Evolutionary conservation across 2,113 vertebrate species (phyloP).

Genomic region (Grallaria varia): DNA sequence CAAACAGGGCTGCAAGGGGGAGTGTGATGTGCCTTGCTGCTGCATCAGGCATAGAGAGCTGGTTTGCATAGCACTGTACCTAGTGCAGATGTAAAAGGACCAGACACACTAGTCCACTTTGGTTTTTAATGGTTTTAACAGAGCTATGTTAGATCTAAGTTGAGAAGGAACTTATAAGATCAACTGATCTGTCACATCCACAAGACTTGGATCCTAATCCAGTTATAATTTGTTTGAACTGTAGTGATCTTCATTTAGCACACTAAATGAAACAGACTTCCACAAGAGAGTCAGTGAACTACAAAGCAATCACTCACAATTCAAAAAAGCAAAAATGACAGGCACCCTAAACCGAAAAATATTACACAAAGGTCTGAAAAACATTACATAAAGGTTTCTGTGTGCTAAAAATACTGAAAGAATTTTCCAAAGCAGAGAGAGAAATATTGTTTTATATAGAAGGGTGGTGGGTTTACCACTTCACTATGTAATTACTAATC

Average conservation of each 20-base stretch:
- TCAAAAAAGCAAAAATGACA: not conserved
- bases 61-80: not conserved
- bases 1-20: not conserved
- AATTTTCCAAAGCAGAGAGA: not conserved
- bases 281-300: not conserved
- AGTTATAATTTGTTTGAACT: not conserved
- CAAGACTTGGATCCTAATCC: not conserved
- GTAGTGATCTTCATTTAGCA: not conserved
- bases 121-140: not conserved
- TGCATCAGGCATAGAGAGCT: not conserved
- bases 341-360: not conserved
- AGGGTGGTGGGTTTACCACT: not conserved
- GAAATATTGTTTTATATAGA: not conserved
- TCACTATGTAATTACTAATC: not conserved
- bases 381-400: not conserved
- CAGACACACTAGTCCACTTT: not conserved
- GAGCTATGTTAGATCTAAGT: not conserved
- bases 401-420: not conserved
- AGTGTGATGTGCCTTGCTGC: rapidly evolving
- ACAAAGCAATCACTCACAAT: not conserved
- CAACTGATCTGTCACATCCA: not conserved
- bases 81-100: not conserved
- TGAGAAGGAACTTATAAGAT: not conserved
- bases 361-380: not conserved
- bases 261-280: not conserved